Conservation (phyloP, 92 coral and sea anemone genomes). For the Umimayanthus kanabou region DNA sequence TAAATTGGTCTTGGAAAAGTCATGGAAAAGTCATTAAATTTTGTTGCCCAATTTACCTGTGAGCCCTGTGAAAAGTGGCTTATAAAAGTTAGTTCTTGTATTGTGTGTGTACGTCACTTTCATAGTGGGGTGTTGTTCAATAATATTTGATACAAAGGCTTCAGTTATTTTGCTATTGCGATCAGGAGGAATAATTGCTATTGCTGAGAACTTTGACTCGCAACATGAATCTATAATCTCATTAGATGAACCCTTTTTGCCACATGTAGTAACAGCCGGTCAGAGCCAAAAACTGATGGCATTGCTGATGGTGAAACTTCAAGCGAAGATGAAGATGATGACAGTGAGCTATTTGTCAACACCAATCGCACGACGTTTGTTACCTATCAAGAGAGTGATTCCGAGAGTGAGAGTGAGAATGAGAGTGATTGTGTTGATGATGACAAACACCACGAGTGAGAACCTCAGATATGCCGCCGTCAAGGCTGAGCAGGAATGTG, state of each 20-base stretch:
- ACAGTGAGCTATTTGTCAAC: slow-evolving; percentile 80
- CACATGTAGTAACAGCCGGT: background rate
- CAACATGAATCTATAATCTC: background rate
- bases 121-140: too few relatives aligned
- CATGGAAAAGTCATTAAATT: too few relatives aligned
- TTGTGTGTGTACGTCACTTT: too few relatives aligned
- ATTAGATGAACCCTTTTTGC: background rate
- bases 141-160: too few relatives aligned
- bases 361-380: slow-evolving; percentile 72
- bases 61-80: too few relatives aligned
- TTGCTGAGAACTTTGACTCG: background rate
- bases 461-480: background rate
- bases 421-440: slow-evolving; percentile 53
- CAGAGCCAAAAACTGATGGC: background rate
- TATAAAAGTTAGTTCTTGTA: too few relatives aligned
- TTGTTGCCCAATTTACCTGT: too few relatives aligned
- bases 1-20: too few relatives aligned
- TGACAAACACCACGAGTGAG: slow-evolving; percentile 33
- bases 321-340: slow-evolving; percentile 70
- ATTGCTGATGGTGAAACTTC: slow-evolving; percentile 29
- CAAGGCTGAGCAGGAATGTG: background rate
- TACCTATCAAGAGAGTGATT: slow-evolving; percentile 54
- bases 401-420: slow-evolving; percentile 65
- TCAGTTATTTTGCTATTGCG: too few relatives aligned
- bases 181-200: too few relatives aligned